Percentiles rank a stretch among this genome's conserved stretches.
phyloP scores from a whole-genome alignment of 2,113 vertebrate species.

The Cavia porcellus region DNA sequence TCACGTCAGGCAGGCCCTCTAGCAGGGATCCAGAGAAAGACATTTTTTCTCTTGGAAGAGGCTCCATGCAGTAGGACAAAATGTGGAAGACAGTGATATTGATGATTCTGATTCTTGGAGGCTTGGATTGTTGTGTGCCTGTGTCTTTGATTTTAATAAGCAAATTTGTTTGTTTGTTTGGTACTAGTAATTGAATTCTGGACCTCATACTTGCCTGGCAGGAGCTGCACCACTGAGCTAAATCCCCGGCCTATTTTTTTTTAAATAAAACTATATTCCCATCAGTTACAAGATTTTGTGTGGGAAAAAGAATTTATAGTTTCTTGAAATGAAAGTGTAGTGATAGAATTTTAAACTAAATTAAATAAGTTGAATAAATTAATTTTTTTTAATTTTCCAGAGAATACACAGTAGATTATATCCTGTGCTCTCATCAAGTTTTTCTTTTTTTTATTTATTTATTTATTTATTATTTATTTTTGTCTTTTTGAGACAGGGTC shows the following conservation, averaged over 20 bases:
- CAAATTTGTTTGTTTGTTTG: too few species aligned
- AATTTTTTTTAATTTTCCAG: neutral
- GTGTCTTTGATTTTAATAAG: neutral
- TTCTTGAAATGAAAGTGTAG: constrained; percentile 18
- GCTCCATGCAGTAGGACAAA: neutral
- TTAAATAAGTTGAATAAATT: neutral
- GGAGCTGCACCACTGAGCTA: too few species aligned
- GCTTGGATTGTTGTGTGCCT: neutral
- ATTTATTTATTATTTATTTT: too few species aligned
- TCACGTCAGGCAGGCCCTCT: neutral
- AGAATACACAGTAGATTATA: neutral
- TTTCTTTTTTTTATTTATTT: neutral
- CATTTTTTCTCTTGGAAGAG: neutral
- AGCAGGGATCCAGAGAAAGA: neutral
- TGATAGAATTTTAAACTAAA: neutral
- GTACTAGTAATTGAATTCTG: too few species aligned
- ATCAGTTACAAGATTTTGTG: neutral
- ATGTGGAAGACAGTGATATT: neutral
- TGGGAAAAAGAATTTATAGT: neutral
- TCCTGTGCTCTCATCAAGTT: neutral
- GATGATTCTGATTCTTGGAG: neutral
- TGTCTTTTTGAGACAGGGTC: too few species aligned
- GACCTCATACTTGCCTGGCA: too few species aligned
- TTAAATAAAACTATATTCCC: neutral
- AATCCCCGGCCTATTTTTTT: neutral